Conservation (phyloP, 2,888 invertebrate species). For the Salticus scenicus region DNA sequence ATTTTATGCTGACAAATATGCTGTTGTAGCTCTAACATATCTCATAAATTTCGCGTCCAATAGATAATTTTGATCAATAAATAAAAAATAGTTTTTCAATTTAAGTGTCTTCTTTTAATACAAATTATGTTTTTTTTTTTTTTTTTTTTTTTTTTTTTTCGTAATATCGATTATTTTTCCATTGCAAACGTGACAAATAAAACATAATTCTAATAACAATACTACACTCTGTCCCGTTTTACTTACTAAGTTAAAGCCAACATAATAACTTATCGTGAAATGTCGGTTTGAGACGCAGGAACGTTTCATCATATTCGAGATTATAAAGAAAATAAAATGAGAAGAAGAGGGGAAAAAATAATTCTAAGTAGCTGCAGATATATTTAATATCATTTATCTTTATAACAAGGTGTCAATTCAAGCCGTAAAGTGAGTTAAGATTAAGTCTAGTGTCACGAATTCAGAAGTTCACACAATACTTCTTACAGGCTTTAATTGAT, state of each 20-base stretch:
- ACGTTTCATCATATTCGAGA: not conserved
- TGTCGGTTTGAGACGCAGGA: not conserved
- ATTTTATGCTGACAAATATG: too few relatives aligned
- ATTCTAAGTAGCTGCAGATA: not conserved
- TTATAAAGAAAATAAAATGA: not conserved
- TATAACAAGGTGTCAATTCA: constrained; percentile 10
- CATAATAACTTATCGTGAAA: not conserved
- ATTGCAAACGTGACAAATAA: too few relatives aligned
- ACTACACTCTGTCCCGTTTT: not conserved
- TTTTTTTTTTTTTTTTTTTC: too few relatives aligned
- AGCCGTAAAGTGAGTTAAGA: not conserved
- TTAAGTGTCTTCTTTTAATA: too few relatives aligned
- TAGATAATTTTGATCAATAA: too few relatives aligned
- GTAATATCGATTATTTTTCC: too few relatives aligned
- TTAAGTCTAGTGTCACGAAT: constrained; percentile 8
- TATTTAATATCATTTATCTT: constrained; percentile 16
- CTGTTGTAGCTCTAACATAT: too few relatives aligned
- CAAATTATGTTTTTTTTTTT: too few relatives aligned
- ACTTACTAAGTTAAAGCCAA: too few relatives aligned
- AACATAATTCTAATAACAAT: not conserved
- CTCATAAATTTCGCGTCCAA: too few relatives aligned
- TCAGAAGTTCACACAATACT: not conserved
- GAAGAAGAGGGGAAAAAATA: not conserved
- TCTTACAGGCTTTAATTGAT: not conserved
- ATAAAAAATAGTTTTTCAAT: too few relatives aligned